Conservation (phyloP, 2,888 invertebrate species). For the Drosophila hamatofila region DNA sequence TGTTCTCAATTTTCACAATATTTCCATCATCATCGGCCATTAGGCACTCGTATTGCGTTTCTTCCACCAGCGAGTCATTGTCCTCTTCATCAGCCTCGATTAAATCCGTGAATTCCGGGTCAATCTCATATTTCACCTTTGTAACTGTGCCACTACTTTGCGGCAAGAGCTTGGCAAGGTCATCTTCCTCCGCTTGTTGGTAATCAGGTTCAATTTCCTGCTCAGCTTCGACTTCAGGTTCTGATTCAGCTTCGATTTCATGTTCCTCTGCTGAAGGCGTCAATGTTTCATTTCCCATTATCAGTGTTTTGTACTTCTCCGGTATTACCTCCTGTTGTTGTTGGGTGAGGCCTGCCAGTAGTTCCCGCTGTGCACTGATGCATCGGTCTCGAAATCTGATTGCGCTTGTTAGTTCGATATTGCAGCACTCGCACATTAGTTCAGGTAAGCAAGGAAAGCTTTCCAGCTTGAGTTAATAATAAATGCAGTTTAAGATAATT, state of each 20-base stretch:
- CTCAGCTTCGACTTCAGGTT: constrained; percentile 27
- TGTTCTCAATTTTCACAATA: constrained; percentile 54
- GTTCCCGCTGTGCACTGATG: constrained; percentile 58
- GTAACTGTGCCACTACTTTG: constrained; percentile 27
- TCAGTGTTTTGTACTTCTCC: constrained; percentile 36
- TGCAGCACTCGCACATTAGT: constrained; percentile 69
- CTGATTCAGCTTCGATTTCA: constrained; percentile 32
- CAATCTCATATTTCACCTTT: constrained; percentile 50
- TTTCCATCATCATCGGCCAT: constrained; percentile 61
- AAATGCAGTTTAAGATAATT: constrained; percentile 4
- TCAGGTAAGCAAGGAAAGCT: constrained; percentile 58
- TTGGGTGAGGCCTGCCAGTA: constrained; percentile 51
- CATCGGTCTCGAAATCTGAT: constrained; percentile 66
- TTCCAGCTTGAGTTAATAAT: constrained; percentile 44
- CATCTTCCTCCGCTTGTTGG: constrained; percentile 30
- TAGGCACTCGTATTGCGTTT: constrained; percentile 67
- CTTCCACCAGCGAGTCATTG: constrained; percentile 52
- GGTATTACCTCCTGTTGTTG: constrained; percentile 56
- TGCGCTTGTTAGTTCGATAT: constrained; percentile 53
- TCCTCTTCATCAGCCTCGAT: constrained; percentile 63
- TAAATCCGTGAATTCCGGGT: constrained; percentile 43
- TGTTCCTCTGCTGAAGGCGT: constrained; percentile 7
- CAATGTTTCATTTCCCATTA: constrained; percentile 47
- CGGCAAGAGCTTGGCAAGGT: constrained; percentile 32
- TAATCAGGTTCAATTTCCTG: constrained; percentile 24